Conservation (phyloP, 2,797 vertebrate genomes). For the Halcyon badia region DNA sequence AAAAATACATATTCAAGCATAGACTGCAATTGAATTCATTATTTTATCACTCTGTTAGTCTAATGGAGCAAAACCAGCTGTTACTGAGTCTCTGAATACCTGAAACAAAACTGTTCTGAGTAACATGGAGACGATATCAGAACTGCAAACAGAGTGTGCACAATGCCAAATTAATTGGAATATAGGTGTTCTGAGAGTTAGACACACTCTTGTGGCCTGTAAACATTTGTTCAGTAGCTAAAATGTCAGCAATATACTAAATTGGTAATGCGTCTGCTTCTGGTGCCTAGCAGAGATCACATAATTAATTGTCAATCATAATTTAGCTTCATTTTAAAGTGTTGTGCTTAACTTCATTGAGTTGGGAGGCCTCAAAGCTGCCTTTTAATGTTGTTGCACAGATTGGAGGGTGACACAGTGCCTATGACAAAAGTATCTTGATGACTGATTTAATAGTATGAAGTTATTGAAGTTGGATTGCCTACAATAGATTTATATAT, state of each 20-base stretch:
- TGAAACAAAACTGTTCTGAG: slow-evolving; percentile 46
- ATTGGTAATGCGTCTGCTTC: slow-evolving; percentile 31
- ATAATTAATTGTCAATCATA: slow-evolving; percentile 51
- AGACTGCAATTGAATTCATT: slow-evolving; percentile 47
- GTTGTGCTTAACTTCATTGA: background rate
- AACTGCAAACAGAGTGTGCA: slow-evolving; percentile 19
- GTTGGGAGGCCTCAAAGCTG: background rate
- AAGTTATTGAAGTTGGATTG: background rate
- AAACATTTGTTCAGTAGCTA: slow-evolving; percentile 62
- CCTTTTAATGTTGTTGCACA: background rate
- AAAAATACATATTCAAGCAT: background rate
- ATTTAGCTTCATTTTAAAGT: slow-evolving; percentile 19
- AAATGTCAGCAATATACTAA: slow-evolving; percentile 43
- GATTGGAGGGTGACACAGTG: background rate
- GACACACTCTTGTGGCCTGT: slow-evolving; percentile 36
- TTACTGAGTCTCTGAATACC: slow-evolving; percentile 45
- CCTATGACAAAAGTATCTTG: background rate
- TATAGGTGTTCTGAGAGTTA: slow-evolving; percentile 58
- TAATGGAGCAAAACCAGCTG: slow-evolving; percentile 65
- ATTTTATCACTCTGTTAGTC: slow-evolving; percentile 52
- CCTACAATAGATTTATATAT: background rate
- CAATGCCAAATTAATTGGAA: slow-evolving; percentile 67
- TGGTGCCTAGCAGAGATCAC: background rate
- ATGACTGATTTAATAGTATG: background rate
- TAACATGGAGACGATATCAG: slow-evolving; percentile 19